Conservation (phyloP, 2,888 invertebrate genomes). For the Drosophila ezoana region DNA sequence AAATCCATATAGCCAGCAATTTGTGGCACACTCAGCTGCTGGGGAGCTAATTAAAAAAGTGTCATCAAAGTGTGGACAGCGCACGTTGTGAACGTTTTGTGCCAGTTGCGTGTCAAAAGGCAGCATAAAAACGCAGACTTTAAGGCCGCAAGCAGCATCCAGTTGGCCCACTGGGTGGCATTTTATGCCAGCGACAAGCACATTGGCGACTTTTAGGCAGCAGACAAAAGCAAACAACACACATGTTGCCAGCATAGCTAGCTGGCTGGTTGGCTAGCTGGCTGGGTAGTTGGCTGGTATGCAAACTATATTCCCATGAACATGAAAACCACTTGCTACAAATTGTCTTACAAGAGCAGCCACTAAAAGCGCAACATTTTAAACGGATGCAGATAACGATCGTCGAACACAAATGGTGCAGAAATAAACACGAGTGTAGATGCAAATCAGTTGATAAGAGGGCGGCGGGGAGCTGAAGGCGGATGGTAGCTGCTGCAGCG, state of each 20-base stretch:
- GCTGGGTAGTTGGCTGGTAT: slow-evolving; percentile 43
- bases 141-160: slow-evolving; percentile 41
- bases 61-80: slow-evolving; percentile 77
- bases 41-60: slow-evolving; percentile 75
- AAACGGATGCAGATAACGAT: slow-evolving; percentile 83
- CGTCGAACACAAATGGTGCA: slow-evolving; percentile 83
- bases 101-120: slow-evolving; percentile 70
- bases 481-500: slow-evolving; percentile 19
- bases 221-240: slow-evolving; percentile 51
- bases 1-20: slow-evolving; percentile 35
- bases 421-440: slow-evolving; percentile 84
- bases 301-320: slow-evolving; percentile 79
- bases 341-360: slow-evolving; percentile 78
- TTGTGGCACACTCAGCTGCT: slow-evolving; percentile 37
- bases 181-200: slow-evolving; percentile 37
- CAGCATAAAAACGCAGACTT: slow-evolving; percentile 69
- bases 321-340: slow-evolving; percentile 80
- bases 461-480: slow-evolving; percentile 18
- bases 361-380: slow-evolving; percentile 64
- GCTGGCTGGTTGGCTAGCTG: background rate
- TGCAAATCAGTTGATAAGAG: slow-evolving; percentile 79
- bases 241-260: slow-evolving; percentile 45
- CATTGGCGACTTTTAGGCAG: slow-evolving; percentile 38
- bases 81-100: slow-evolving; percentile 49
- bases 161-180: slow-evolving; percentile 59